Evolutionary conservation across 1,140 invertebrate genomes (phyloP).

Genomic region (Prorops nasuta): DNA sequence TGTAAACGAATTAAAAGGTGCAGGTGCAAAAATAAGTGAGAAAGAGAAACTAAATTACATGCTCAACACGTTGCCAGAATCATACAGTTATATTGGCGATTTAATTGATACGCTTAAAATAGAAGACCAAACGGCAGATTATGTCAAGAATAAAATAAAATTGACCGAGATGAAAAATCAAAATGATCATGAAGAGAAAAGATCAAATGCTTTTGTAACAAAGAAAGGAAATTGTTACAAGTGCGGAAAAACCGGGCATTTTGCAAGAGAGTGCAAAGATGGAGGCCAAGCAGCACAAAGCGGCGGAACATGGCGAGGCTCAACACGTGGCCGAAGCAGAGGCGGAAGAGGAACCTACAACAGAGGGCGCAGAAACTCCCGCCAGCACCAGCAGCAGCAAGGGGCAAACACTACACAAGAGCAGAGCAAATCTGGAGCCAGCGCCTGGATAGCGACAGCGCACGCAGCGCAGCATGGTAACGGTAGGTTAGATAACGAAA

Average conservation of each 20-base stretch:
- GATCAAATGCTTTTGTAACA: conserved; percentile 11
- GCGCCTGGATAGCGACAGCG: conserved; percentile 6
- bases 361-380: background rate
- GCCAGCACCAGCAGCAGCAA: background rate
- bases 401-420: background rate
- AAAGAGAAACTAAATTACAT: conserved; percentile 34
- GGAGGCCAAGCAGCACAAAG: background rate
- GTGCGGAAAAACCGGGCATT: conserved; percentile 13
- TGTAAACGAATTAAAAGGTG: conserved; percentile 25
- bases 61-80: background rate
- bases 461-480: background rate
- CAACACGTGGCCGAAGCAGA: conserved; percentile 11
- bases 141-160: conserved; percentile 12
- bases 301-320: conserved; percentile 11
- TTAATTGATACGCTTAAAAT: conserved; percentile 10
- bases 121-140: conserved; percentile 8
- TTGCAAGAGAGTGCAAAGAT: conserved; percentile 3
- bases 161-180: conserved; percentile 7
- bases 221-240: conserved; percentile 9
- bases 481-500: background rate
- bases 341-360: conserved; percentile 3
- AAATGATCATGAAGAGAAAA: conserved; percentile 9
- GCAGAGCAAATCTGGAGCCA: background rate
- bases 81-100: conserved; percentile 12
- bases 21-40: conserved; percentile 21